Evolutionary conservation across 2,888 invertebrate species (phyloP).

Genomic region (Argynnis bischoffii): DNA sequence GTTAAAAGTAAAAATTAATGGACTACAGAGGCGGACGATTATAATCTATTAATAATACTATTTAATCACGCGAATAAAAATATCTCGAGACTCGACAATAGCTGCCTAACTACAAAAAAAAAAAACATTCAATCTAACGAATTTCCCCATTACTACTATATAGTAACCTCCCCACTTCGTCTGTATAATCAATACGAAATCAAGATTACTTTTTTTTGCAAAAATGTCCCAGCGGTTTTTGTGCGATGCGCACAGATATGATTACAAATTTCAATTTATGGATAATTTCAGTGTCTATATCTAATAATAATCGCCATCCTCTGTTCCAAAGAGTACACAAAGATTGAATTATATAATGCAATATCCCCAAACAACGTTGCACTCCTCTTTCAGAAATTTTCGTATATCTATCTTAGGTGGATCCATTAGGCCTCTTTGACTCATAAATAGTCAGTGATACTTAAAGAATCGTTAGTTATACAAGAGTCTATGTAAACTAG

Average conservation of each 20-base stretch:
- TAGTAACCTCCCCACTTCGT: neutral
- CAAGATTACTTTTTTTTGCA: neutral
- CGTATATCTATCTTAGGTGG: slow-evolving; percentile 2
- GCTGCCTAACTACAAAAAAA: slow-evolving; percentile 3
- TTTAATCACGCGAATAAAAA: neutral
- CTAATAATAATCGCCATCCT: slow-evolving; percentile 13
- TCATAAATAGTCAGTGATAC: neutral
- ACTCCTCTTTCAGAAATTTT: slow-evolving; percentile 7
- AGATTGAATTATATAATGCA: slow-evolving; percentile 1
- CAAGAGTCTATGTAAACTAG: slow-evolving; percentile 3
- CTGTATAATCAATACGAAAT: no score
- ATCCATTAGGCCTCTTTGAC: slow-evolving; percentile 5
- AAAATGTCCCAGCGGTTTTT: neutral
- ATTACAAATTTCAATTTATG: neutral
- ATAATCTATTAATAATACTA: slow-evolving; percentile 11
- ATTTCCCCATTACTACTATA: neutral
- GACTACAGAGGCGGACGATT: slow-evolving; percentile 23
- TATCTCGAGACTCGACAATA: slow-evolving; percentile 2
- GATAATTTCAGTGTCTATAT: neutral
- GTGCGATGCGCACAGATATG: slow-evolving; percentile 15
- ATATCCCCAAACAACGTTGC: slow-evolving; percentile 7
- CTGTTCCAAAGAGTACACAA: slow-evolving; percentile 8
- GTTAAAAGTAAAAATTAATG: neutral
- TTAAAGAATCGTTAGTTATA: neutral
- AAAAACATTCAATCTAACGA: neutral